These are phyloP conservation scores for Melinaea menophilus DNA, from an alignment of 2,888 invertebrate genomes.

Conservation along the genomic window DNA sequence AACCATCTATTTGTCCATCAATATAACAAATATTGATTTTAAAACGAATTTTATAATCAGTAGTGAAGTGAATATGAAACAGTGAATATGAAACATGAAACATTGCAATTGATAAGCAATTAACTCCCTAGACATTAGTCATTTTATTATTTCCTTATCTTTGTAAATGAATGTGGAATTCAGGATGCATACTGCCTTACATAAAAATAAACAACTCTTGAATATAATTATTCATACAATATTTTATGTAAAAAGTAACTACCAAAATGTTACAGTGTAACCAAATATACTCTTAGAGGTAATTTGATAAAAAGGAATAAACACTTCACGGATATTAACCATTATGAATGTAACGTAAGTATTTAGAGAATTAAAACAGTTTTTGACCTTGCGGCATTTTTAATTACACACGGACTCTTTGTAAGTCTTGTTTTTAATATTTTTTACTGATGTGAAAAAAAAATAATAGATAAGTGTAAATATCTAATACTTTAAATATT, in stretches of 20 bases:
- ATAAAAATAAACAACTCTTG: no score
- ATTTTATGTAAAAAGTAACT: no score
- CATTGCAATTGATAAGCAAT: background rate
- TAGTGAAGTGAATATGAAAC: no score
- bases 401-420: background rate
- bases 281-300: background rate
- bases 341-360: background rate
- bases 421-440: no score
- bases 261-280: no score
- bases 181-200: no score
- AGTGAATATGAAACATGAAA: background rate
- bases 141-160: background rate
- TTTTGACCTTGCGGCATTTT: constrained; percentile 2
- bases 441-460: no score
- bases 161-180: no score
- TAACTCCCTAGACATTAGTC: background rate
- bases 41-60: no score
- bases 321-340: background rate
- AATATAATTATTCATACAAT: no score
- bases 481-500: background rate
- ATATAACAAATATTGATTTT: no score
- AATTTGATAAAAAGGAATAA: background rate
- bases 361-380: background rate
- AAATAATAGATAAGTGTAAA: no score
- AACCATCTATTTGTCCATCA: background rate